phyloP scores from a whole-genome alignment of 2,888 invertebrate species.

The Slavum lentiscoides region DNA sequence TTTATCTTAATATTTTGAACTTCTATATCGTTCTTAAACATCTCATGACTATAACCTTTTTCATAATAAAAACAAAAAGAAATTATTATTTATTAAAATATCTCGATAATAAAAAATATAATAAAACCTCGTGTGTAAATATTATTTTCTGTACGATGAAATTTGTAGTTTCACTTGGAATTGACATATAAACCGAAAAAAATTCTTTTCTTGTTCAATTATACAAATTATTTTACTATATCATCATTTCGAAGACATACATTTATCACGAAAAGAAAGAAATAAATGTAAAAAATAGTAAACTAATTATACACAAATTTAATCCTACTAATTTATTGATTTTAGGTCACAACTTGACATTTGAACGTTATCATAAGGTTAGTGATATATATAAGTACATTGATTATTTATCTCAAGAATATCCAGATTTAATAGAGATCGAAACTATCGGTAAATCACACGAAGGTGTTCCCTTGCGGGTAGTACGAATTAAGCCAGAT shows the following conservation, averaged over 20 bases:
- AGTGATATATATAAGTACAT: slow-evolving; percentile 72
- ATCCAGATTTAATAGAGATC: slow-evolving; percentile 73
- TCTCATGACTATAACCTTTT: too few species aligned
- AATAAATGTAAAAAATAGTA: background rate
- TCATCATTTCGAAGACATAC: background rate
- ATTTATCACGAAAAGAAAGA: background rate
- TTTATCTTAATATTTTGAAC: too few species aligned
- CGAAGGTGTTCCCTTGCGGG: slow-evolving; percentile 75
- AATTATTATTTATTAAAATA: too few species aligned
- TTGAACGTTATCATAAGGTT: slow-evolving; percentile 76
- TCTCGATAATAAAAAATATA: too few species aligned
- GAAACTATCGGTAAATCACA: slow-evolving; percentile 74
- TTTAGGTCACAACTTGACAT: slow-evolving; percentile 69
- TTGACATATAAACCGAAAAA: too few species aligned
- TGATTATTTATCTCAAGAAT: slow-evolving; percentile 71
- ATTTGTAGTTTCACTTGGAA: too few species aligned
- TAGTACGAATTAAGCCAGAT: slow-evolving; percentile 60
- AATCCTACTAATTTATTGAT: background rate
- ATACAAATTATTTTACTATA: background rate
- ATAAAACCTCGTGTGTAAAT: too few species aligned
- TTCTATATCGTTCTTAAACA: too few species aligned
- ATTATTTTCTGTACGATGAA: too few species aligned
- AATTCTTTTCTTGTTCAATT: too few species aligned
- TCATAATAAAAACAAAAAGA: too few species aligned
- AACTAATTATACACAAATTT: background rate